Conservation (phyloP, 1,140 invertebrate species). For the Drosophila lacertosa region DNA sequence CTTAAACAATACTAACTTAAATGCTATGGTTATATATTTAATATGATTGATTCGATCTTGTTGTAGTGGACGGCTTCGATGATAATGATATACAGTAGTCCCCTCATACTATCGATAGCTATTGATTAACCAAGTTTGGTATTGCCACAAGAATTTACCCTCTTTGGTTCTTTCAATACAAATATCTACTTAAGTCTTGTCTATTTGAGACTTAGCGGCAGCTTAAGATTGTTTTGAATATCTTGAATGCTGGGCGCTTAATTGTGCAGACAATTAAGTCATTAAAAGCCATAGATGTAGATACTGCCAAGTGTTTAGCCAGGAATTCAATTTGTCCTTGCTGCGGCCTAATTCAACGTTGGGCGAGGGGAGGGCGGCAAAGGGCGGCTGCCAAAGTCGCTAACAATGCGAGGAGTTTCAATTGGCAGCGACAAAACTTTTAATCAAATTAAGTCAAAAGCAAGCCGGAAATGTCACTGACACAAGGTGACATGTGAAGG, state of each 20-base stretch:
- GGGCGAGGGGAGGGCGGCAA: not conserved
- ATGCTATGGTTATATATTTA: no score
- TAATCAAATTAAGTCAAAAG: conserved; percentile 79
- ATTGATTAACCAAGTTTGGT: no score
- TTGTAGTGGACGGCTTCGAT: no score
- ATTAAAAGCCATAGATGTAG: conserved; percentile 48
- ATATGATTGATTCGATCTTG: no score
- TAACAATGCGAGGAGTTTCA: conserved; percentile 33
- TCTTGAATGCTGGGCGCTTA: conserved; percentile 50
- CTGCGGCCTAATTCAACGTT: conserved; percentile 54
- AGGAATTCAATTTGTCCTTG: conserved; percentile 46
- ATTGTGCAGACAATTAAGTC: conserved; percentile 75
- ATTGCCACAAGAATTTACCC: no score
- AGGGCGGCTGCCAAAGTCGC: not conserved
- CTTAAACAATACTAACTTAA: no score
- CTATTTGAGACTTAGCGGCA: conserved; percentile 7
- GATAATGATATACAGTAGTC: no score
- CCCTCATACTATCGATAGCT: no score
- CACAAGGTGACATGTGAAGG: conserved; percentile 71
- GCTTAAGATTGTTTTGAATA: conserved; percentile 20
- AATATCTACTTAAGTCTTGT: conserved; percentile 9
- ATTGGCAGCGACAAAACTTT: conserved; percentile 68
- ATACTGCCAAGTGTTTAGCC: conserved; percentile 21
- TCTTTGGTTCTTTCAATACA: not conserved
- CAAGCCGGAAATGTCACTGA: conserved; percentile 67